A percentile compares a stretch with the other conserved stretches of the same genome.
These are phyloP conservation scores for Scaptomyza caliginosa DNA, from an alignment of 2,888 invertebrate genomes.

Conservation along the genomic window DNA sequence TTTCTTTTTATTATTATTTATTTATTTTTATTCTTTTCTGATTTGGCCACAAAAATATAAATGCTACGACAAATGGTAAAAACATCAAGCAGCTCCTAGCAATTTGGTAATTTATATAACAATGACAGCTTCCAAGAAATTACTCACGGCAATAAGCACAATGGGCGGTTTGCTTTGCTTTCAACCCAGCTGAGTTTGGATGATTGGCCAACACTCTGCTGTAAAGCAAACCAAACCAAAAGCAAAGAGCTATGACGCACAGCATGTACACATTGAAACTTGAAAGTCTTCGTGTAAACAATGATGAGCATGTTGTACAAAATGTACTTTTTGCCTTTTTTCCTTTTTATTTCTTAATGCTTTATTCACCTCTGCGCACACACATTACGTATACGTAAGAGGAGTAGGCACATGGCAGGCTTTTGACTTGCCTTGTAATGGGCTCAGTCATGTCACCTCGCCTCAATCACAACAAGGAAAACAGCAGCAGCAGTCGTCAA, in stretches of 20 bases:
- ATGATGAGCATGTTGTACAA: conserved; percentile 78
- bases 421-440: conserved; percentile 56
- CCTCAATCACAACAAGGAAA: conserved; percentile 20
- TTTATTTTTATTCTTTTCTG: not conserved
- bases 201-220: conserved; percentile 13
- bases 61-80: not conserved
- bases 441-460: conserved; percentile 53
- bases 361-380: conserved; percentile 1
- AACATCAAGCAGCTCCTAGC: conserved; percentile 8
- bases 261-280: conserved; percentile 35
- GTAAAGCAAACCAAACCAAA: conserved; percentile 5
- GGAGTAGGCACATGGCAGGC: conserved; percentile 35
- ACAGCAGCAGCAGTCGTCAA: conserved; percentile 8
- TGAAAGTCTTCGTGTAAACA: conserved; percentile 71
- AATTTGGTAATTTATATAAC: conserved; percentile 38
- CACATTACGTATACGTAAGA: conserved; percentile 58
- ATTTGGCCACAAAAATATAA: conserved; percentile 8
- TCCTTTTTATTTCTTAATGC: conserved; percentile 4
- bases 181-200: not conserved
- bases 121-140: conserved; percentile 26
- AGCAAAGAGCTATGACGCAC: conserved; percentile 53
- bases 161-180: not conserved
- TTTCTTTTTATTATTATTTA: no score
- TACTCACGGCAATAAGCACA: conserved; percentile 27
- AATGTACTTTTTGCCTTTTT: conserved; percentile 58